Evolutionary conservation across 2,113 vertebrate species (phyloP), one percentile per base, ranked within the genome.

Genomic region (Coturnix japonica): DNA sequence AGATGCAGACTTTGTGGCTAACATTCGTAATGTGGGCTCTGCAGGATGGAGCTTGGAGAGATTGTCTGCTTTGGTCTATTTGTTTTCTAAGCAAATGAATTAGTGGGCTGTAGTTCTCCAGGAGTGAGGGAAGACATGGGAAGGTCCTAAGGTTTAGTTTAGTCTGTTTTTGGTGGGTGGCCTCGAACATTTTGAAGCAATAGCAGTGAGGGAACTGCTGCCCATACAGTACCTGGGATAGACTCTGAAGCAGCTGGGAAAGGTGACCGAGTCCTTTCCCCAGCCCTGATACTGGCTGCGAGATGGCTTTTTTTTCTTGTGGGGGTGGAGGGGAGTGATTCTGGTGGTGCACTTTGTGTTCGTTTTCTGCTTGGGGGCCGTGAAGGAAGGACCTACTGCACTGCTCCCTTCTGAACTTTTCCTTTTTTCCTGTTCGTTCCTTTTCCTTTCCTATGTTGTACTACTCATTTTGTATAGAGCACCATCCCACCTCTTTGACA

Each of bases 171-270:
- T 53, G 59, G 59, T 78, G 77, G 90, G 92, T 10, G 63, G 81
- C 95, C 95, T 94, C 96, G 87, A 95, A 78, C 81, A 90, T 91
- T 95, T 59, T 91, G 93, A 97, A 97, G 97, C 97, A 97, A 96
- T 97, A 97, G 95, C 89, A 94, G 77, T 94, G 91, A 96, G 85
- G 92, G 94, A 86, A 86, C 94, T 87, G 94, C 72, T 54, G 86
- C 41, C 67, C 74, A 15, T 85, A 78, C 72, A 83, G 72, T 70
- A 94, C 70, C 79, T 86, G 87, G 95, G 85, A 86, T 95, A 82
- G 93, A 92, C 87, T 63, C 80, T 72, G 87, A 96, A 95, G 85
- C 94, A 93, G 80, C 85, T 87, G 90, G 85, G 77, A 72, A 39
- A 64, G 76, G 89, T 92, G 91, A 75, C 95, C 85, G 66, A 9